Percentiles rank a stretch among this genome's conserved stretches.
Conservation (phyloP, 1,140 invertebrate species). For the Goniozus legneri region DNA sequence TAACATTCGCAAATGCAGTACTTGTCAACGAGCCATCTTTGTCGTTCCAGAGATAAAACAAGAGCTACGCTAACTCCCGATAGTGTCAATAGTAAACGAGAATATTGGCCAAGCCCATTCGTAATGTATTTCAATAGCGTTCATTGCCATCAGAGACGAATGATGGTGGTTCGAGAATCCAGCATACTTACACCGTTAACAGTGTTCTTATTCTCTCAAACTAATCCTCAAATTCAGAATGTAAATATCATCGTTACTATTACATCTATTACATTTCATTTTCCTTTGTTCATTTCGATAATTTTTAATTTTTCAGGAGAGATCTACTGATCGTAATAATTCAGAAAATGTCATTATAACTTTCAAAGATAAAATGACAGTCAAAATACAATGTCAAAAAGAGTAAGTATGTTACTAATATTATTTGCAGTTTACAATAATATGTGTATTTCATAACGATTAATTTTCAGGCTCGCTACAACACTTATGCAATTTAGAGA, state of each 20-base stretch:
- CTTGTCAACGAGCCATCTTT: no score
- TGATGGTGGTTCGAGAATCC: constrained; percentile 51
- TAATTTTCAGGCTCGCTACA: constrained; percentile 45
- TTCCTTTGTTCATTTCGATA: no score
- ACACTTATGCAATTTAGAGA: constrained; percentile 50
- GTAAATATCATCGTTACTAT: no score
- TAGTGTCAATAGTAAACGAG: constrained; percentile 57
- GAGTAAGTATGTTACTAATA: constrained; percentile 46
- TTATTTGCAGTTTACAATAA: no score
- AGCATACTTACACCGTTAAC: constrained; percentile 56
- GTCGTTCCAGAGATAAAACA: constrained; percentile 48
- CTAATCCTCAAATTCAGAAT: no score
- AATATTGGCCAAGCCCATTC: constrained; percentile 39
- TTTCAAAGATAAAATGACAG: constrained; percentile 36
- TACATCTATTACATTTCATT: no score
- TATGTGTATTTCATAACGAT: constrained; percentile 13
- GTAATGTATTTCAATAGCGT: constrained; percentile 49
- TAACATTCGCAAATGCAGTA: no score
- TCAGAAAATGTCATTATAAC: constrained; percentile 18
- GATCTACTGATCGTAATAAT: background rate
- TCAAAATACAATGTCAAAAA: constrained; percentile 42
- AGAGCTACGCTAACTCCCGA: constrained; percentile 53
- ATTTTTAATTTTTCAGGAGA: background rate
- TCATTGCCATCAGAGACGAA: constrained; percentile 48
- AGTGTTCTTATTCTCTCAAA: constrained; percentile 53